These are phyloP conservation scores for Drosophila infuscata DNA, from an alignment of 2,888 invertebrate genomes.

Conservation along the genomic window DNA sequence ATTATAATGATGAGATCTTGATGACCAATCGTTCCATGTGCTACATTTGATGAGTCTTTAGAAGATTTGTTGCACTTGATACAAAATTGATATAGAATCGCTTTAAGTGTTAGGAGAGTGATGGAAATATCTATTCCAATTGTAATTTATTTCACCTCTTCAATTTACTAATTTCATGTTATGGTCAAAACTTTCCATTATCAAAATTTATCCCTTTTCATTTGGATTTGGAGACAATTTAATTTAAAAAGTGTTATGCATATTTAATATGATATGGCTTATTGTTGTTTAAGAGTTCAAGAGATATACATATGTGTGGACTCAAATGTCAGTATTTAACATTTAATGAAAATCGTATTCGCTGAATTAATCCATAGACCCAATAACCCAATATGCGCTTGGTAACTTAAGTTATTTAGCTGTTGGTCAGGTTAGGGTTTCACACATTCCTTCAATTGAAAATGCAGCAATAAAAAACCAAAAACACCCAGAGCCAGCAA, in stretches of 20 bases:
- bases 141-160: background rate
- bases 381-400: slow-evolving; percentile 20
- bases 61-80: background rate
- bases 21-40: slow-evolving; percentile 13
- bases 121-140: background rate
- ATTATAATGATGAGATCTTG: slow-evolving; percentile 21
- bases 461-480: slow-evolving; percentile 38
- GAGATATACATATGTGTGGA: background rate
- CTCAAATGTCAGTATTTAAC: slow-evolving; percentile 11
- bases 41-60: background rate
- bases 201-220: too few relatives aligned
- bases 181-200: background rate
- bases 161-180: background rate
- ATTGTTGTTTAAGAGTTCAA: background rate
- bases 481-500: slow-evolving; percentile 18
- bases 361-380: slow-evolving; percentile 6
- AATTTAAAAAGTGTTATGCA: background rate
- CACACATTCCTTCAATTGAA: slow-evolving; percentile 71
- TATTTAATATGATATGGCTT: background rate
- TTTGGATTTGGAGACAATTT: too few relatives aligned
- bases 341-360: slow-evolving; percentile 4
- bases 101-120: background rate
- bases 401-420: slow-evolving; percentile 24
- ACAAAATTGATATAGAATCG: background rate
- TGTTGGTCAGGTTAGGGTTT: slow-evolving; percentile 36